phyloP scores from a whole-genome alignment of 2,888 invertebrate genomes.

The Plebejus argus region DNA sequence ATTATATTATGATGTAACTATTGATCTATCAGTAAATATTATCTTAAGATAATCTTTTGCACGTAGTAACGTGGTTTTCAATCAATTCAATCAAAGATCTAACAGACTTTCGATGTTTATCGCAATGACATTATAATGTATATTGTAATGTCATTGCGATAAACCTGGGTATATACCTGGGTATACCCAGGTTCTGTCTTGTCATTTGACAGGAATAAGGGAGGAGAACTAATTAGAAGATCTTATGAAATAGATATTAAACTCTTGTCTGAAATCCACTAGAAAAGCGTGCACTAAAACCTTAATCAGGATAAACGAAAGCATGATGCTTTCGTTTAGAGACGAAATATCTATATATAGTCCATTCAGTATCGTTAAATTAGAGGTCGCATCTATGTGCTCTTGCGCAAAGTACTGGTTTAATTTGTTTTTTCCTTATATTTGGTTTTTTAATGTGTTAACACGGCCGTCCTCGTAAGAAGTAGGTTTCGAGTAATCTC shows the following conservation, averaged over 20 bases:
- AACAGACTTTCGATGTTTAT: background rate
- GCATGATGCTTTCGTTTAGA: background rate
- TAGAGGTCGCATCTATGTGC: conserved; percentile 43
- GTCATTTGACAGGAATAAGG: background rate
- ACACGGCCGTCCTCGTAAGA: conserved; percentile 57
- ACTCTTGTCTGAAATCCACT: background rate
- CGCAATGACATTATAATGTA: background rate
- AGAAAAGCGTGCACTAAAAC: background rate
- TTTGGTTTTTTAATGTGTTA: conserved; percentile 62
- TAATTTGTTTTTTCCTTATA: conserved; percentile 61
- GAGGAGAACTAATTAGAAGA: background rate
- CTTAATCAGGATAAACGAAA: background rate
- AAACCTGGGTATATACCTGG: too few relatives aligned
- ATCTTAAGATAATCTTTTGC: background rate
- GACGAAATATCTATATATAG: background rate
- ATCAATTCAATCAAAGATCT: background rate
- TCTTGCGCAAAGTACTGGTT: conserved; percentile 62
- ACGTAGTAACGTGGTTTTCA: background rate
- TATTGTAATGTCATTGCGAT: too few relatives aligned
- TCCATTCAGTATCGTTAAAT: background rate
- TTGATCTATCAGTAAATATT: background rate
- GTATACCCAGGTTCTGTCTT: background rate
- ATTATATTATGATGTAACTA: background rate
- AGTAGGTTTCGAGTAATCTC: conserved; percentile 40
- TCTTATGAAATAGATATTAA: background rate